A percentile compares a stretch with the other conserved stretches of the same genome.
Conservation (phyloP, 2,797 vertebrate genomes). For the Labroides dimidiatus region DNA sequence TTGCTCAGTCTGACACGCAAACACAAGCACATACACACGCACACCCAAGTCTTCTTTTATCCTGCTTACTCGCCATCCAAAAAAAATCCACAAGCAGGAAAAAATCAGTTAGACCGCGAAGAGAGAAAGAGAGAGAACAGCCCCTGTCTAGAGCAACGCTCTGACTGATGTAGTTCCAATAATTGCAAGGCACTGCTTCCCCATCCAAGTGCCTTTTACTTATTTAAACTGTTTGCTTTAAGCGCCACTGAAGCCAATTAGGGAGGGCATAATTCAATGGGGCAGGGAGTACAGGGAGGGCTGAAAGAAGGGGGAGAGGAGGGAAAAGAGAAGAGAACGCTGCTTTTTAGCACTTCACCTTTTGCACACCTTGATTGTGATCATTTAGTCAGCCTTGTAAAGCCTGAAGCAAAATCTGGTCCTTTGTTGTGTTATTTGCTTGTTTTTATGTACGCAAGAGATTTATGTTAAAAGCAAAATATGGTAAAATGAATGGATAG, state of each 20-base stretch:
- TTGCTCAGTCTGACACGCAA: slow-evolving; percentile 34
- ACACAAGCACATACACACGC: slow-evolving; percentile 22
- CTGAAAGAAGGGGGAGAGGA: slow-evolving; percentile 38
- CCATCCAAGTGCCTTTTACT: slow-evolving; percentile 85
- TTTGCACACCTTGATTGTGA: slow-evolving; percentile 30
- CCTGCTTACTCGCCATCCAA: slow-evolving; percentile 14
- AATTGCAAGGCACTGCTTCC: slow-evolving; percentile 83
- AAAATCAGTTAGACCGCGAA: slow-evolving; percentile 44
- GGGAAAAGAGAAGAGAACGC: slow-evolving; percentile 21
- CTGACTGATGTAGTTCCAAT: slow-evolving; percentile 92
- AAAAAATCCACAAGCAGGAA: slow-evolving; percentile 39
- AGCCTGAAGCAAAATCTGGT: slow-evolving; percentile 2
- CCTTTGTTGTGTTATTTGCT: neutral
- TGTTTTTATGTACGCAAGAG: neutral
- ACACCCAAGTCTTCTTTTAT: slow-evolving; percentile 34
- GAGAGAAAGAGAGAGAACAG: slow-evolving; percentile 31
- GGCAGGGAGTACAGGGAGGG: slow-evolving; percentile 64
- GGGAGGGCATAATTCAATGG: slow-evolving; percentile 83
- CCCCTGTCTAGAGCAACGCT: slow-evolving; percentile 48
- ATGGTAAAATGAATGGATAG: neutral
- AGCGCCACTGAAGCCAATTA: slow-evolving; percentile 86
- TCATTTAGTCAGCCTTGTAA: neutral
- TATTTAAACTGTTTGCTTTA: slow-evolving; percentile 89
- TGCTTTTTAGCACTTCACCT: slow-evolving; percentile 46
- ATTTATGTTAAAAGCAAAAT: neutral